A percentile compares a stretch with the other conserved stretches of the same genome.
Conservation (phyloP, 1,140 invertebrate genomes). For the Elysia chlorotica region DNA sequence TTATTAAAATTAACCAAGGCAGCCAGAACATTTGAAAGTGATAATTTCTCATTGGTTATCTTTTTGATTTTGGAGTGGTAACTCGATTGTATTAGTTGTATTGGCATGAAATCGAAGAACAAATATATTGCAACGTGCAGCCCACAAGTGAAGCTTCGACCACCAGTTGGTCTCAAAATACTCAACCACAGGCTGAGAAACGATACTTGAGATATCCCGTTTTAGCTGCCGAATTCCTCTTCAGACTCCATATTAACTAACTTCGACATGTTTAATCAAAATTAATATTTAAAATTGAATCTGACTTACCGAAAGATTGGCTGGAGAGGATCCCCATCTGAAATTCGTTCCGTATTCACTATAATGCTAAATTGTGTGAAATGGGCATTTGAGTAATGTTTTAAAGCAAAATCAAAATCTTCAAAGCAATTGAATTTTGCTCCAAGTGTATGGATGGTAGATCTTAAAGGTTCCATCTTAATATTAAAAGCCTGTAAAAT, state of each 20-base stretch:
- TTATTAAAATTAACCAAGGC: neutral
- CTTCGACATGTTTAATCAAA: too few relatives aligned
- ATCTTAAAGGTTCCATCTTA: too few relatives aligned
- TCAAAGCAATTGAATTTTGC: too few relatives aligned
- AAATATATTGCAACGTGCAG: neutral
- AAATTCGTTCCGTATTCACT: too few relatives aligned
- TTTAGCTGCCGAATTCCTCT: neutral
- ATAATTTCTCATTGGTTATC: neutral
- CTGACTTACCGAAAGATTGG: too few relatives aligned
- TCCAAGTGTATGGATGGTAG: too few relatives aligned
- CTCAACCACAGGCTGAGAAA: neutral
- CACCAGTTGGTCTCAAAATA: neutral
- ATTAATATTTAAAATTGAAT: too few relatives aligned
- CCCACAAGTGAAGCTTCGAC: neutral
- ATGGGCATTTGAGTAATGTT: too few relatives aligned
- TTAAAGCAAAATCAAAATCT: too few relatives aligned
- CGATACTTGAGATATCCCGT: neutral
- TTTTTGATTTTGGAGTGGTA: slow-evolving; percentile 8
- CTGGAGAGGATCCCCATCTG: too few relatives aligned
- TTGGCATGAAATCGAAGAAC: neutral
- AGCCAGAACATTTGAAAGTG: neutral
- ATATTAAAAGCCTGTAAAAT: too few relatives aligned
- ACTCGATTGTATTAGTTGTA: neutral
- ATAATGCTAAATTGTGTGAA: too few relatives aligned
- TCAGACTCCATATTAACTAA: neutral